Evolutionary conservation across 2,797 vertebrate genomes (phyloP).

Genomic region (Rhinichthys osculus): DNA sequence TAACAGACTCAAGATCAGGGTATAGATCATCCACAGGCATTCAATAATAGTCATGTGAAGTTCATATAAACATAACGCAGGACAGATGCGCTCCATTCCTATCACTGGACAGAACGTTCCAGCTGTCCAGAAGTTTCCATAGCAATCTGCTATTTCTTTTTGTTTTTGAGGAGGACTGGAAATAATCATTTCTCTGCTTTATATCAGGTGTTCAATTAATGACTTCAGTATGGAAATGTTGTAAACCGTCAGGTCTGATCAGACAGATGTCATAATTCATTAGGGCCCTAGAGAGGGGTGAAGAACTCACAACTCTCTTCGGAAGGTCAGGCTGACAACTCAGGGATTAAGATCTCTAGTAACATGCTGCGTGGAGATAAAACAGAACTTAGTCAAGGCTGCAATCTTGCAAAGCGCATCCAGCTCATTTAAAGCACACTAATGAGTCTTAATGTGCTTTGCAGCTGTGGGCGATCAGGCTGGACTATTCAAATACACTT

Average conservation of each 20-base stretch:
- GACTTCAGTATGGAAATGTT: conserved; percentile 71
- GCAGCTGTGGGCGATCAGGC: conserved; percentile 82
- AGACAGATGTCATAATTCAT: conserved; percentile 71
- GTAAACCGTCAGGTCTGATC: conserved; percentile 69
- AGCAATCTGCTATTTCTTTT: conserved; percentile 70
- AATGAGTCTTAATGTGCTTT: conserved; percentile 85
- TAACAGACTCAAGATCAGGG: conserved; percentile 22
- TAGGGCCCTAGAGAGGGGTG: conserved; percentile 58
- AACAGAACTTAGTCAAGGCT: conserved; percentile 65
- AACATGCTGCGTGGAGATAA: conserved; percentile 29
- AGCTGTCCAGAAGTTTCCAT: conserved; percentile 73
- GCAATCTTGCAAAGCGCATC: conserved; percentile 81
- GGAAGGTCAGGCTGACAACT: conserved; percentile 32
- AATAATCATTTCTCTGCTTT: conserved; percentile 68
- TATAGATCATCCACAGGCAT: conserved; percentile 39
- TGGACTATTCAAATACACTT: conserved; percentile 86
- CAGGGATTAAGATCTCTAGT: conserved; percentile 4
- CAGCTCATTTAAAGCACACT: conserved; percentile 81
- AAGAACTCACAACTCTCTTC: conserved; percentile 27
- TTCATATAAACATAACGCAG: conserved; percentile 24
- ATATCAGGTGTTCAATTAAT: conserved; percentile 72
- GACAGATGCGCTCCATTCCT: conserved; percentile 42
- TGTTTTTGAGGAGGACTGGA: conserved; percentile 72
- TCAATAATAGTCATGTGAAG: conserved; percentile 30
- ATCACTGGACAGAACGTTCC: conserved; percentile 61